Percentiles rank a stretch among this genome's conserved stretches.
These are phyloP conservation scores for Amblyraja radiata DNA, from an alignment of 2,797 vertebrate genomes.

Conservation along the genomic window DNA sequence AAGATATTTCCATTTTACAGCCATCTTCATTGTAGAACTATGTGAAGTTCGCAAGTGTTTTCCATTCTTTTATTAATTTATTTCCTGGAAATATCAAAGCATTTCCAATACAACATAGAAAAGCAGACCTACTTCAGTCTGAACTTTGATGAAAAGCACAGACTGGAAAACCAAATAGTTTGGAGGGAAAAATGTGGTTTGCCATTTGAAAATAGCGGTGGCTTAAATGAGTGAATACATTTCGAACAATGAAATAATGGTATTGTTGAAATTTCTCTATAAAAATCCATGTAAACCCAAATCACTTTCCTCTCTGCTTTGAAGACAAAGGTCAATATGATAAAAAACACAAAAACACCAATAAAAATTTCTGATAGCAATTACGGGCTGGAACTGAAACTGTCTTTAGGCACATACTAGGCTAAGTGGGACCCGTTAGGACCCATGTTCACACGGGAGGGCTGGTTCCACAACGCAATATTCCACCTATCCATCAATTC, in stretches of 20 bases:
- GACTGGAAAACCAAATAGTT: neutral
- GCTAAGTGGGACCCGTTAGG: too few relatives aligned
- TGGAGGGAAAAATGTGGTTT: neutral
- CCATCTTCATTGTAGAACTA: neutral
- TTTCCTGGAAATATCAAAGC: conserved; percentile 14
- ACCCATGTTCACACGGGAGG: too few relatives aligned
- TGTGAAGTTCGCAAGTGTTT: neutral
- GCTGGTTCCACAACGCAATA: too few relatives aligned
- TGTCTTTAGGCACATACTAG: neutral
- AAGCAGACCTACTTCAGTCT: neutral
- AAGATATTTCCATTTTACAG: neutral
- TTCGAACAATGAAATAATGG: neutral
- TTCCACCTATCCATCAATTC: too few relatives aligned
- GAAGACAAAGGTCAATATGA: too few relatives aligned
- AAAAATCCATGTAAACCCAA: too few relatives aligned
- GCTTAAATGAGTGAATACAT: neutral
- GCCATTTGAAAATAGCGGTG: too few relatives aligned
- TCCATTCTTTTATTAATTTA: neutral
- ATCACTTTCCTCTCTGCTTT: too few relatives aligned
- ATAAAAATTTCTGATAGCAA: too few relatives aligned
- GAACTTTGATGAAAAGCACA: neutral
- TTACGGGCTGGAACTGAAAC: too few relatives aligned
- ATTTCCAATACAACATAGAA: neutral
- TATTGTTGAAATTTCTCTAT: neutral
- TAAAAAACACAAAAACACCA: too few relatives aligned